A percentile compares a stretch with the other conserved stretches of the same genome.
Evolutionary conservation across 1,140 invertebrate genomes (phyloP).

Genomic region (Lethocerus indicus): DNA sequence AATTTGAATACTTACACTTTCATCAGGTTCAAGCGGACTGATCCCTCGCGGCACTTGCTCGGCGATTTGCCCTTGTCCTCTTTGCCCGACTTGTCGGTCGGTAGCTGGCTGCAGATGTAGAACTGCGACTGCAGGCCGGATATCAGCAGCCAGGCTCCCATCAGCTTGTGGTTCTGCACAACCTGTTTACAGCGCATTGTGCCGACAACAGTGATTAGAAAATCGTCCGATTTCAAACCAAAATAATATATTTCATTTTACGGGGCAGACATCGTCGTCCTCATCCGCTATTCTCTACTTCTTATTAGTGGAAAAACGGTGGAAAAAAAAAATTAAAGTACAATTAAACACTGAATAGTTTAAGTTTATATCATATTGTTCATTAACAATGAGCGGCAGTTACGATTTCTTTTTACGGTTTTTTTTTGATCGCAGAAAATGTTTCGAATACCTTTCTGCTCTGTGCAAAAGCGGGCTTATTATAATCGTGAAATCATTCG

Average conservation of each 20-base stretch:
- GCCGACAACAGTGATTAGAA: too few relatives aligned
- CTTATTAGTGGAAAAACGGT: too few relatives aligned
- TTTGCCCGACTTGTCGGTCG: constrained; percentile 32
- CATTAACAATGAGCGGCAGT: too few relatives aligned
- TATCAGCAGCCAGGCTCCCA: constrained; percentile 72
- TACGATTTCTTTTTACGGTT: too few relatives aligned
- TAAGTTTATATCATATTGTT: too few relatives aligned
- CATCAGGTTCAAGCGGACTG: constrained; percentile 39
- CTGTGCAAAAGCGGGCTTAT: not conserved
- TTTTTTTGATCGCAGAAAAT: too few relatives aligned
- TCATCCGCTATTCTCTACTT: too few relatives aligned
- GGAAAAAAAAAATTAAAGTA: too few relatives aligned
- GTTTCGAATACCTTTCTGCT: not conserved
- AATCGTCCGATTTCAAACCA: not conserved
- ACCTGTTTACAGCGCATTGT: too few relatives aligned
- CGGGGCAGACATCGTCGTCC: too few relatives aligned
- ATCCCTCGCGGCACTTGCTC: constrained; percentile 41
- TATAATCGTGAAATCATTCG: not conserved
- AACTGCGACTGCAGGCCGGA: constrained; percentile 64
- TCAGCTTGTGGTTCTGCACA: constrained; percentile 80
- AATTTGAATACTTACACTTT: constrained; percentile 40
- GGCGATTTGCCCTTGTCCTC: constrained; percentile 46
- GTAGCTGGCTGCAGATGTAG: constrained; percentile 32
- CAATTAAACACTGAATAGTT: too few relatives aligned
- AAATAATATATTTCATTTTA: not conserved